These are phyloP conservation scores for Zosterops borbonicus DNA, from an alignment of 2,113 vertebrate genomes.

Conservation along the genomic window DNA sequence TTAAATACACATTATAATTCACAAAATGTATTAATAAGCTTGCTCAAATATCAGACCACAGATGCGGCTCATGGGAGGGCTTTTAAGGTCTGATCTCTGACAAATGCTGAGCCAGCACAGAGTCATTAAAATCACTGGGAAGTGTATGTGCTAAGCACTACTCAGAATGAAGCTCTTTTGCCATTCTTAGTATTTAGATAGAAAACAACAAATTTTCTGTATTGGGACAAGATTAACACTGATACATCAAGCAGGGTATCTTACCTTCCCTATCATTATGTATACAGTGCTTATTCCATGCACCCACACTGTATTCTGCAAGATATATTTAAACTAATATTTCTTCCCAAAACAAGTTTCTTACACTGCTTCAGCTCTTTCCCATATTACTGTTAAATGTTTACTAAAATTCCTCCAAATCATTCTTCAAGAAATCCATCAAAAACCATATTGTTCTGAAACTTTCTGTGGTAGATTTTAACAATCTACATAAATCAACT, in stretches of 20 bases:
- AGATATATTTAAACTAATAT: neutral
- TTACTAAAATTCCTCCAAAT: neutral
- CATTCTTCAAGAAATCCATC: neutral
- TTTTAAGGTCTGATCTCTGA: slow-evolving; percentile 44
- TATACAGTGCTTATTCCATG: neutral
- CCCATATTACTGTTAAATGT: neutral
- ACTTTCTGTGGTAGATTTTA: neutral
- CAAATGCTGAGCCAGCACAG: slow-evolving; percentile 47
- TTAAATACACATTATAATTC: slow-evolving; percentile 60
- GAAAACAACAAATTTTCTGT: neutral
- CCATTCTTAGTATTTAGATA: neutral
- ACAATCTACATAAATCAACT: neutral
- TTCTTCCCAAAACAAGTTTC: neutral
- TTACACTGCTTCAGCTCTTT: neutral
- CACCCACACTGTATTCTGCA: neutral
- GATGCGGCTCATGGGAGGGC: slow-evolving; percentile 36
- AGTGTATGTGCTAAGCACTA: neutral
- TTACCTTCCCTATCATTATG: neutral
- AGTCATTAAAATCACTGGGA: slow-evolving; percentile 26
- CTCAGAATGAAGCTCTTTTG: neutral
- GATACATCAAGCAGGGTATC: neutral
- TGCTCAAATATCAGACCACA: slow-evolving; percentile 16
- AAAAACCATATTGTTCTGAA: neutral
- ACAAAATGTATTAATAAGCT: slow-evolving; percentile 49
- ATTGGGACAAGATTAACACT: neutral